Conservation (phyloP, 1,140 invertebrate genomes). For the Drosophila mayri region DNA sequence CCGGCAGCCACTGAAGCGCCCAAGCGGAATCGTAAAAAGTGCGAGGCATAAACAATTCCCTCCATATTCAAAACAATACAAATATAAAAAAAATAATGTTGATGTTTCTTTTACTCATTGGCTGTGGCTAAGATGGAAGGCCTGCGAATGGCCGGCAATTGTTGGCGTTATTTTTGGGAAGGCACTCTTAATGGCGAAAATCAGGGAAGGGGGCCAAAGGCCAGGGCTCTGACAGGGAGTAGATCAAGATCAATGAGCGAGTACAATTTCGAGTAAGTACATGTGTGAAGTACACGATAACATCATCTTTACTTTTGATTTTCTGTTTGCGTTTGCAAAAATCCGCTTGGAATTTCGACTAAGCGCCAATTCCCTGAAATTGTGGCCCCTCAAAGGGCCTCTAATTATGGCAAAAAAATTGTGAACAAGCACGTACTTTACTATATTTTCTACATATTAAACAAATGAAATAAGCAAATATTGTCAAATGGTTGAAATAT, state of each 20-base stretch:
- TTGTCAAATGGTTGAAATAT: slow-evolving; percentile 12
- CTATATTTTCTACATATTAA: not conserved
- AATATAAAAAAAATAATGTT: slow-evolving; percentile 13
- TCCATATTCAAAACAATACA: slow-evolving; percentile 28
- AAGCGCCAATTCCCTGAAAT: slow-evolving; percentile 33
- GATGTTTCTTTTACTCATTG: slow-evolving; percentile 36
- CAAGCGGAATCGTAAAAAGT: slow-evolving; percentile 40
- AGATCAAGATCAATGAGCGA: slow-evolving; percentile 63
- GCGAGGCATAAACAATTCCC: slow-evolving; percentile 56
- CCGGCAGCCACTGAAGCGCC: slow-evolving; percentile 11
- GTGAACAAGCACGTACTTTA: slow-evolving; percentile 24
- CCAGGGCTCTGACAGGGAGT: slow-evolving; percentile 60
- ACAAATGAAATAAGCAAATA: slow-evolving; percentile 32
- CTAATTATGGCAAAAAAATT: slow-evolving; percentile 8
- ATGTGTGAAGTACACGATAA: not conserved
- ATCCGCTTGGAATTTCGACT: slow-evolving; percentile 6
- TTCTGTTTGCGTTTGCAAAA: slow-evolving; percentile 5
- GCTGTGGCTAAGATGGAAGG: slow-evolving; percentile 53
- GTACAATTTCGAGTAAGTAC: slow-evolving; percentile 3
- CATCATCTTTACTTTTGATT: slow-evolving; percentile 1
- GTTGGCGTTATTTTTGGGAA: slow-evolving; percentile 48
- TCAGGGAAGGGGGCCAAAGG: slow-evolving; percentile 37
- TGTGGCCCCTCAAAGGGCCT: not conserved
- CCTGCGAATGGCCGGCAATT: slow-evolving; percentile 43
- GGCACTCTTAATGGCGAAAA: slow-evolving; percentile 54